Base-by-base conservation (phyloP, 2,113 vertebrate genomes). In the Rhinoderma darwinii region DNA sequence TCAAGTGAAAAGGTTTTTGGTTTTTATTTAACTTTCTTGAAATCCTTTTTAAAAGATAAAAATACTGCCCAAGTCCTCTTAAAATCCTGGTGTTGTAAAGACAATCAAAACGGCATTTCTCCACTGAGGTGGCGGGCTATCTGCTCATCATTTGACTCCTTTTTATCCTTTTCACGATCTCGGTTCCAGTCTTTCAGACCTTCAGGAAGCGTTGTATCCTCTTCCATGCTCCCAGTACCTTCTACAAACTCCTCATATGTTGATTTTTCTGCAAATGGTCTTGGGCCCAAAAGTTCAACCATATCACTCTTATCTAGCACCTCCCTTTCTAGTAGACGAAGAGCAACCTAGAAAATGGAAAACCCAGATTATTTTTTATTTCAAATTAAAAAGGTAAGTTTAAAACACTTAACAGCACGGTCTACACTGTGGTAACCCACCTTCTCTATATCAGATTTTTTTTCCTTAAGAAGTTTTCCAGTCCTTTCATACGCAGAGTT, bases 101-200 rank as follows among this genome's bases (percentile, higher is more conserved):
- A 5, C 7, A 54, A 56, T 82, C 43, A 96, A 92, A 97, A 96
- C 0, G 95, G 96, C 93, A 95, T 92, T 68, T 92, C 94, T 84
- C 95, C 94, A 47, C 39, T 93, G 90, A 96, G 96, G 91, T 97
- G 95, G 43, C 93, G 94, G 25, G 95, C 94, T 7, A 94, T 94
- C 91, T 96, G 95, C 74, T 98, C 96, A 0, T 96, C 95, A 0
- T 81, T 91, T 20, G 91, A 90, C 90, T 97, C 96, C 77, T 97
- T 96, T 5, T 94, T 95, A 61, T 96, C 94, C 32, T 91, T 94
- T 51, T 95, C 92, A 56, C 94, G 89, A n/a, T 98, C 96, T 90
- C 93, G 96, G 93, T 99, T 99, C 98, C 98, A 99, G 94, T 98
- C 96, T 92, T 97, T 98, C 85, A 99, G 95, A 76, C 98, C 98